Conservation (phyloP, 2,113 vertebrate genomes). For the Passer montanus region DNA sequence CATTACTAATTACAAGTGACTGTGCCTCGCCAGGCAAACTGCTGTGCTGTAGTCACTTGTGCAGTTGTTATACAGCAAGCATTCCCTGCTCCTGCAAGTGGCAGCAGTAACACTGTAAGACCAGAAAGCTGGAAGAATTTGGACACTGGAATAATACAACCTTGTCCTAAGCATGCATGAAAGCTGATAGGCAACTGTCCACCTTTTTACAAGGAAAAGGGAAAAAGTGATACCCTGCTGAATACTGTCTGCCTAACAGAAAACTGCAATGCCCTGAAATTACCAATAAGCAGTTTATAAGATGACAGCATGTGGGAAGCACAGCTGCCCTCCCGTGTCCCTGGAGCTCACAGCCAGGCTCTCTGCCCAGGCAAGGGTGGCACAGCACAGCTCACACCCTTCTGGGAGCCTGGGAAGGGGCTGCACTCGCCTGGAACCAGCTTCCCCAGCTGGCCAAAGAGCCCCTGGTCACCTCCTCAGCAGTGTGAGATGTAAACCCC, state of each 20-base stretch:
- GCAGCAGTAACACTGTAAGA: background rate
- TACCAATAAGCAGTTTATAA: fast-evolving
- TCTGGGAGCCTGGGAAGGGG: fast-evolving
- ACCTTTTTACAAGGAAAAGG: background rate
- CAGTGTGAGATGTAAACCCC: fast-evolving
- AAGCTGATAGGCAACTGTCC: background rate
- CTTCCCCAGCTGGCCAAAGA: too few relatives aligned
- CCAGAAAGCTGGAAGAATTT: background rate
- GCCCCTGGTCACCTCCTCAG: background rate
- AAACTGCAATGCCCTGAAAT: background rate
- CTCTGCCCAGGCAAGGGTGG: background rate
- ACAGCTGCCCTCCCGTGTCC: background rate
- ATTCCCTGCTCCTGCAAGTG: background rate
- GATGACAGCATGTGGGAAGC: background rate
- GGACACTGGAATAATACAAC: background rate
- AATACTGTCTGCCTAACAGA: background rate
- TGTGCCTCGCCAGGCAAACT: background rate
- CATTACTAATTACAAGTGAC: background rate
- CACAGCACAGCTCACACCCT: background rate
- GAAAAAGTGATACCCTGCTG: background rate
- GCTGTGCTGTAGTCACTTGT: background rate
- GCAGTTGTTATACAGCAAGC: background rate
- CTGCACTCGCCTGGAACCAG: fast-evolving
- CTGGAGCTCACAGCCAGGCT: background rate
- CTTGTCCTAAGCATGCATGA: background rate